These are phyloP conservation scores for Botia kubotai DNA, from an alignment of 2,797 vertebrate species.

Conservation along the genomic window DNA sequence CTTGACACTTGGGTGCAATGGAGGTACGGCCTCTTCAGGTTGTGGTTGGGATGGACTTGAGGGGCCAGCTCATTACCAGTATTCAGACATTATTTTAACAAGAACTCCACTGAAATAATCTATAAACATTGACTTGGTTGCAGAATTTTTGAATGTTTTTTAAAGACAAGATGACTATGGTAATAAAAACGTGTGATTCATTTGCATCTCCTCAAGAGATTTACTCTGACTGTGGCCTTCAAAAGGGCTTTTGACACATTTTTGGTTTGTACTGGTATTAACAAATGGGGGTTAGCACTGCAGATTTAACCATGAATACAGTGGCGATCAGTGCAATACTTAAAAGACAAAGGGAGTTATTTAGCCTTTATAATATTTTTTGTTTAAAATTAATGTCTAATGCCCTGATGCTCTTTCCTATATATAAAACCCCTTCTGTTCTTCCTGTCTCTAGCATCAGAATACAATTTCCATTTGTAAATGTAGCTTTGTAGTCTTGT, in stretches of 20 bases:
- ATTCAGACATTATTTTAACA: slow-evolving; percentile 36
- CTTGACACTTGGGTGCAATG: slow-evolving; percentile 22
- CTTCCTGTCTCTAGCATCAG: no score
- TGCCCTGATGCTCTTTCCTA: no score
- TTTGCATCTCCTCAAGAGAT: slow-evolving; percentile 38
- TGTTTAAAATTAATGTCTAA: no score
- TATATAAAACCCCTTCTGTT: no score
- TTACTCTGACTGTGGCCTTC: slow-evolving; percentile 5
- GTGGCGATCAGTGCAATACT: no score
- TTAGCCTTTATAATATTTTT: no score
- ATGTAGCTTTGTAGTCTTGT: no score
- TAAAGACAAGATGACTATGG: slow-evolving; percentile 53
- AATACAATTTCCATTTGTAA: no score
- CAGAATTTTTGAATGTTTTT: slow-evolving; percentile 46
- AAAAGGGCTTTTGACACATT: not conserved
- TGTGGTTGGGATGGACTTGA: not conserved
- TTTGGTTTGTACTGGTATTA: no score
- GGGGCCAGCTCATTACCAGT: slow-evolving; percentile 38
- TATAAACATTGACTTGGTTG: slow-evolving; percentile 49
- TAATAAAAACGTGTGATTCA: slow-evolving; percentile 53
- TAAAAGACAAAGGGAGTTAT: no score
- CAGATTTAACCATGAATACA: no score
- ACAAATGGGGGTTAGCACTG: no score
- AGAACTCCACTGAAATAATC: slow-evolving; percentile 42
- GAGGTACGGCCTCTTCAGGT: slow-evolving; percentile 24